Evolutionary conservation across 2,797 vertebrate species (phyloP).

Genomic region (Ataeniobius toweri): DNA sequence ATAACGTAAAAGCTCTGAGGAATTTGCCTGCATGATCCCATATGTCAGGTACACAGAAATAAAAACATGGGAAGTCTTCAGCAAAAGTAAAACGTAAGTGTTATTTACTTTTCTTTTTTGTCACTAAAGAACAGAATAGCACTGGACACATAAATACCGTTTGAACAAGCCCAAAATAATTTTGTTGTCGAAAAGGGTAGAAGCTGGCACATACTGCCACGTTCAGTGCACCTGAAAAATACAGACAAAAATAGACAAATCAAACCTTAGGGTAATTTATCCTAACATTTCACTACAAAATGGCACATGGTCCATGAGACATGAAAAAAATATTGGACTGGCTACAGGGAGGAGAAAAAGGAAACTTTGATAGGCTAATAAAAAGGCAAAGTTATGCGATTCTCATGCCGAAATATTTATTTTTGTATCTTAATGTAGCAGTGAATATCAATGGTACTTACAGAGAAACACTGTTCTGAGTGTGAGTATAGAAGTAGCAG

Average conservation of each 20-base stretch:
- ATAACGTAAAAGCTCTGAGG: slow-evolving; percentile 86
- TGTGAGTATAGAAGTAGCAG: slow-evolving; percentile 21
- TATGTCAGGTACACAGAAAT: slow-evolving; percentile 29
- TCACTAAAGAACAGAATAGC: neutral
- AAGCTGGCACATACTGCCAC: slow-evolving; percentile 84
- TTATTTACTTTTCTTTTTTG: no score
- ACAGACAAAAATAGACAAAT: slow-evolving; percentile 17
- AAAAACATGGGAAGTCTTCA: slow-evolving; percentile 23
- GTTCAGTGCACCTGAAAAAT: slow-evolving; percentile 63
- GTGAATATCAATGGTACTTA: slow-evolving; percentile 10
- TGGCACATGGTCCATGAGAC: slow-evolving; percentile 47
- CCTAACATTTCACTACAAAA: slow-evolving; percentile 33
- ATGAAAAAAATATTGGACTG: slow-evolving; percentile 66
- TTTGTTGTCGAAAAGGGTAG: slow-evolving; percentile 78
- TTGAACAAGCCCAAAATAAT: slow-evolving; percentile 75
- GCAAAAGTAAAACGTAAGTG: neutral
- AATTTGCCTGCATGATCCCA: slow-evolving; percentile 77
- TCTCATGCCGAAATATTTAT: slow-evolving; percentile 36
- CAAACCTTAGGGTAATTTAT: slow-evolving; percentile 17
- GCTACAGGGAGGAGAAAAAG: slow-evolving; percentile 27
- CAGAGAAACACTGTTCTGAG: slow-evolving; percentile 10
- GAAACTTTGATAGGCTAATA: slow-evolving; percentile 39
- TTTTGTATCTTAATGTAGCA: slow-evolving; percentile 33
- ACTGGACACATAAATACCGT: slow-evolving; percentile 80
- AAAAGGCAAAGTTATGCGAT: slow-evolving; percentile 53